These are phyloP conservation scores for Gopherus flavomarginatus DNA, from an alignment of 2,113 vertebrate species.

Conservation along the genomic window DNA sequence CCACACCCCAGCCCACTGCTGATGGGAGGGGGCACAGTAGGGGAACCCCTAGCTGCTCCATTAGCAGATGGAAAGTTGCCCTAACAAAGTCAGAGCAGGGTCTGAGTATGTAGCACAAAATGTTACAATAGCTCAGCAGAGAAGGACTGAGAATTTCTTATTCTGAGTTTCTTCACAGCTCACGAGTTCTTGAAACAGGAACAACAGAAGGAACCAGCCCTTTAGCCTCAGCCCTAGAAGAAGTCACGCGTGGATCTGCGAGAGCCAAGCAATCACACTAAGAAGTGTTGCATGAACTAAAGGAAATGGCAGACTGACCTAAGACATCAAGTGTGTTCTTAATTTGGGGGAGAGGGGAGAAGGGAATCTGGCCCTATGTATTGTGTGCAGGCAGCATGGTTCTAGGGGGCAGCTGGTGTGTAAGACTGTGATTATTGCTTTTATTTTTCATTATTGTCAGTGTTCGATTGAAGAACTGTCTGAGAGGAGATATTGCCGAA, in stretches of 20 bases:
- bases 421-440: neutral
- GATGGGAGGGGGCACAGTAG: neutral
- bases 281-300: slow-evolving; percentile 36
- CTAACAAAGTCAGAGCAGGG: neutral
- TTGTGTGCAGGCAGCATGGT: neutral
- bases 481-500: no score
- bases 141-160: neutral
- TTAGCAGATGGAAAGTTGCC: neutral
- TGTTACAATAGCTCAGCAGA: accelerated
- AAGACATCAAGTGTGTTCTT: neutral
- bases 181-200: slow-evolving; percentile 59
- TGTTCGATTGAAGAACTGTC: neutral
- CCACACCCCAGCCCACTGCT: neutral
- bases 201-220: accelerated
- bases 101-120: accelerated
- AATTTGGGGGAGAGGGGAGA: neutral
- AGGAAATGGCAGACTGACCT: neutral
- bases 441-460: neutral
- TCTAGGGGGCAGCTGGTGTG: neutral
- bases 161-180: slow-evolving; percentile 47
- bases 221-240: accelerated
- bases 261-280: accelerated
- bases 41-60: neutral
- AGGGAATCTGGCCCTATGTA: neutral
- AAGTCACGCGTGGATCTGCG: neutral